These are phyloP conservation scores for Sebastes minor DNA, from an alignment of 2,797 vertebrate species.

Conservation along the genomic window DNA sequence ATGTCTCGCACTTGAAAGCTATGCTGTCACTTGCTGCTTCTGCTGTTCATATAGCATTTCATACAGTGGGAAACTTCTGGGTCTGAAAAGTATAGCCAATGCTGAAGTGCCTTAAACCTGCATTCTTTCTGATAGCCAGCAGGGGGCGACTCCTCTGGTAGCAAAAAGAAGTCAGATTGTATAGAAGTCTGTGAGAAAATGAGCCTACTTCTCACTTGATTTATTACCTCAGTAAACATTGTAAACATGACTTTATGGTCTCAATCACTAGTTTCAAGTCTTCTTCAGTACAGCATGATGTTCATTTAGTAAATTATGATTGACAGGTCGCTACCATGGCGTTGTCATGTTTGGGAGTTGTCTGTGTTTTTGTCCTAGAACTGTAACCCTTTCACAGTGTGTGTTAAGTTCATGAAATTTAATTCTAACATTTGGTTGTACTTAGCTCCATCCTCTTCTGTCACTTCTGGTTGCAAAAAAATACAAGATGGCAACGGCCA, in stretches of 20 bases:
- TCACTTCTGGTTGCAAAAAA: not conserved
- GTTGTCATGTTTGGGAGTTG: not conserved
- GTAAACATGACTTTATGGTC: not conserved
- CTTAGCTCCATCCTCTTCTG: not conserved
- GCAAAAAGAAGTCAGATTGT: not conserved
- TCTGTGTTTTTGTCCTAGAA: not conserved
- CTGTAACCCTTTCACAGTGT: not conserved
- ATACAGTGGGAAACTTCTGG: not conserved
- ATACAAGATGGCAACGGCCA: not conserved
- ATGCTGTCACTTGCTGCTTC: no score
- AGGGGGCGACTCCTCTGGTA: not conserved
- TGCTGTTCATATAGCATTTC: no score
- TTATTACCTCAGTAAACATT: not conserved
- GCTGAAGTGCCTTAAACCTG: not conserved
- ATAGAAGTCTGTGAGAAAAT: not conserved
- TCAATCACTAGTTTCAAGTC: not conserved
- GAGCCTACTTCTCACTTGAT: not conserved
- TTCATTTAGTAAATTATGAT: not conserved
- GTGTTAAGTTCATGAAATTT: not conserved
- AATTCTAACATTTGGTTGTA: not conserved
- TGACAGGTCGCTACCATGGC: no score
- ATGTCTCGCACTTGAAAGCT: not conserved
- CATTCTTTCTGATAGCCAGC: not conserved
- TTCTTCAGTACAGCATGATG: not conserved
- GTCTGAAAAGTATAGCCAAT: rapidly evolving